Percentiles rank a stretch among this genome's conserved stretches.
Conservation (phyloP, 2,888 invertebrate genomes). For the Lepetodrilus schrolli region DNA sequence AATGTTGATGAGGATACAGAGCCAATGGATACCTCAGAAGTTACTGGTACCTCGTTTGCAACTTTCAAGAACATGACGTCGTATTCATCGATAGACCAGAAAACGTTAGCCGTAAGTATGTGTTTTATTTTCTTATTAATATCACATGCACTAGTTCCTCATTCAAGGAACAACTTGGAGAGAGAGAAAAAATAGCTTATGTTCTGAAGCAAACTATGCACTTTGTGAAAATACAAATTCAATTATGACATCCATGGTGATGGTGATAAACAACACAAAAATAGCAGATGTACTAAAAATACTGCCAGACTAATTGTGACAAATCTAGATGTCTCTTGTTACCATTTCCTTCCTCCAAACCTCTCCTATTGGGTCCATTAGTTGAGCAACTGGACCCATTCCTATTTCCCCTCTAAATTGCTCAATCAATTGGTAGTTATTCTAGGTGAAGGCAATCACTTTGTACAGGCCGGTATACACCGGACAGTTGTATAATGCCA, state of each 20-base stretch:
- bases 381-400: not conserved
- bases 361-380: not conserved
- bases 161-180: too few species aligned
- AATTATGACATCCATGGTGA: too few species aligned
- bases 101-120: conserved; percentile 54
- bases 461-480: not conserved
- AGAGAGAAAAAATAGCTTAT: too few species aligned
- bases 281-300: too few species aligned
- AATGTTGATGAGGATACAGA: conserved; percentile 55
- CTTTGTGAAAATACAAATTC: too few species aligned
- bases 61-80: conserved; percentile 58
- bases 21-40: conserved; percentile 44
- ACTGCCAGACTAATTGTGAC: too few species aligned
- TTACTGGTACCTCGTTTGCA: conserved; percentile 59
- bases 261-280: too few species aligned
- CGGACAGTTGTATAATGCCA: not conserved
- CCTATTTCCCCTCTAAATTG: not conserved
- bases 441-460: not conserved
- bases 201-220: too few species aligned
- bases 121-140: too few species aligned
- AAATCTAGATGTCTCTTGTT: not conserved
- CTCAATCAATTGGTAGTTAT: conserved; percentile 21
- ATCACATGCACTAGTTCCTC: too few species aligned
- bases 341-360: not conserved
- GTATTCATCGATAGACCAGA: conserved; percentile 53